Evolutionary conservation across 2,113 vertebrate genomes (phyloP).

Genomic region (Nerophis lumbriciformis): DNA sequence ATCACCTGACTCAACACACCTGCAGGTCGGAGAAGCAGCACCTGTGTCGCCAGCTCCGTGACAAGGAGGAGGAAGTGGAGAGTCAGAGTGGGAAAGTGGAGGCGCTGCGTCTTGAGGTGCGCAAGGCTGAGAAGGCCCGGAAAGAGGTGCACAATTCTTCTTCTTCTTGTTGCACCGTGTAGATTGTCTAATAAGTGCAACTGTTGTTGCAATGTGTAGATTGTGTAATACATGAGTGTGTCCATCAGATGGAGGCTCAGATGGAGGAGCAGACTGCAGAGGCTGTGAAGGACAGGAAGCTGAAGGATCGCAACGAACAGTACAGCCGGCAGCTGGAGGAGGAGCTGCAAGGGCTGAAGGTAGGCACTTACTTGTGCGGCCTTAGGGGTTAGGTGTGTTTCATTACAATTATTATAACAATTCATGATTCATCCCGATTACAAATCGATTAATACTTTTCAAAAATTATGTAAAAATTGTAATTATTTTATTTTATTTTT

Average conservation of each 20-base stretch:
- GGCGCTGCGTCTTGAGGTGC: conserved; percentile 88
- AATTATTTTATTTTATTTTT: too few species aligned
- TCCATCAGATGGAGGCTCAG: conserved; percentile 83
- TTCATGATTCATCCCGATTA: too few species aligned
- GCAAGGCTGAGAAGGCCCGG: conserved; percentile 89
- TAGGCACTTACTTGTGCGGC: conserved; percentile 24
- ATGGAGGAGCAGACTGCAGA: conserved; percentile 83
- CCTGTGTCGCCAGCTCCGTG: conserved; percentile 87
- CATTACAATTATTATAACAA: too few species aligned
- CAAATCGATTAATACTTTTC: too few species aligned
- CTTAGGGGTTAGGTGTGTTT: too few species aligned
- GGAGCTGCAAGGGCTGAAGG: conserved; percentile 92
- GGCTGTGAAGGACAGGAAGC: conserved; percentile 90
- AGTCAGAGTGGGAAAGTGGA: conserved; percentile 88
- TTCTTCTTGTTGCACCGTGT: conserved; percentile 5
- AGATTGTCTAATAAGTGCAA: too few species aligned
- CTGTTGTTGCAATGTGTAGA: background rate
- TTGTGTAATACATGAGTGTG: background rate
- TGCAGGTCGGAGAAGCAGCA: conserved; percentile 84
- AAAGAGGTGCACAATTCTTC: conserved; percentile 81
- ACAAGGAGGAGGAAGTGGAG: conserved; percentile 98
- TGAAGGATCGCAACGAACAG: conserved; percentile 89
- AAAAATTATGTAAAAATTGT: too few species aligned
- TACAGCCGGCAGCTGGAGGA: conserved; percentile 92
- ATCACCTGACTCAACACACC: background rate